Percentiles rank a stretch among this genome's conserved stretches.
Evolutionary conservation across 2,888 invertebrate species (phyloP).

Genomic region (Julus scanicus): DNA sequence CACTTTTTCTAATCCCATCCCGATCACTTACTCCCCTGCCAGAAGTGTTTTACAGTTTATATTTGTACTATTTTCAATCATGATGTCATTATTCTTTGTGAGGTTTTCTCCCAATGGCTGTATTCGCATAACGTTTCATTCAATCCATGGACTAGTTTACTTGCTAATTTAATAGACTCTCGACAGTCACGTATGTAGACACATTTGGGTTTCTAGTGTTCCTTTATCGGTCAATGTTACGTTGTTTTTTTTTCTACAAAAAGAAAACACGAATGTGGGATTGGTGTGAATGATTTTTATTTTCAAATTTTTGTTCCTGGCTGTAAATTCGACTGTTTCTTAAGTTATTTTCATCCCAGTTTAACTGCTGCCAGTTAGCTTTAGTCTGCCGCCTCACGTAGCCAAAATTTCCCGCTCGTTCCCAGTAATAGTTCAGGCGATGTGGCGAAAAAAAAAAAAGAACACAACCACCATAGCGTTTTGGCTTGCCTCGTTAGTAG

Average conservation of each 20-base stretch:
- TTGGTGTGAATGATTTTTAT: conserved; percentile 25
- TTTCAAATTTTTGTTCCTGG: background rate
- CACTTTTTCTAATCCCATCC: background rate
- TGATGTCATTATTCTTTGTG: conserved; percentile 44
- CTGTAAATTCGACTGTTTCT: conserved; percentile 1
- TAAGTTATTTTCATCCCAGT: conserved; percentile 1
- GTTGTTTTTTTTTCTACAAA: conserved; percentile 25
- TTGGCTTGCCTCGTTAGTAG: background rate
- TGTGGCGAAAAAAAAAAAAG: background rate
- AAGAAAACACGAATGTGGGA: conserved; percentile 38
- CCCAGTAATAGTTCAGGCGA: background rate
- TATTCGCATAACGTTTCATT: conserved; percentile 39
- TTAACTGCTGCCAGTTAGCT: background rate
- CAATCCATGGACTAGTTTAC: conserved; percentile 5
- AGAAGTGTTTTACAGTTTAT: background rate
- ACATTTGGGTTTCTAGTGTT: conserved; percentile 3
- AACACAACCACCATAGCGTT: background rate
- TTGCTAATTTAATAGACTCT: conserved; percentile 13
- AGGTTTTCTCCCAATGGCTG: conserved; percentile 31
- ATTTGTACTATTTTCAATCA: conserved; percentile 40
- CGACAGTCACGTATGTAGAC: background rate
- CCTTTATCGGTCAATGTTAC: conserved; percentile 41
- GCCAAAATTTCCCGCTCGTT: background rate
- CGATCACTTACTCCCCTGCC: background rate
- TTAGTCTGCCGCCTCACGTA: background rate